Conservation (phyloP, 2,888 invertebrate species). For the Dynastes tityus region DNA sequence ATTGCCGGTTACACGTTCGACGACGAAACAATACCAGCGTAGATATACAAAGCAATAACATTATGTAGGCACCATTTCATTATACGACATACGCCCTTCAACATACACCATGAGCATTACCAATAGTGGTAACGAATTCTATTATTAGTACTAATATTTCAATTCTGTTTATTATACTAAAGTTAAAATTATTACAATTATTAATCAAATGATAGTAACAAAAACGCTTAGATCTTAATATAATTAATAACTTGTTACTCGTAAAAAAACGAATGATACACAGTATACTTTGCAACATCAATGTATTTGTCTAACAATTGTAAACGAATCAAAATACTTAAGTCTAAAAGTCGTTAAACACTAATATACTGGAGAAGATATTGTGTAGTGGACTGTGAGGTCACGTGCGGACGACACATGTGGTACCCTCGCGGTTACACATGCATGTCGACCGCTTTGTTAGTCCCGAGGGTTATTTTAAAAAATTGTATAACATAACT, state of each 20-base stretch:
- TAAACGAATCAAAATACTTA: constrained; percentile 4
- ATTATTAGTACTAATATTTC: too few species aligned
- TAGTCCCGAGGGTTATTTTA: constrained; percentile 11
- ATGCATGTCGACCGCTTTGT: constrained; percentile 56
- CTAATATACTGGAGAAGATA: constrained; percentile 56
- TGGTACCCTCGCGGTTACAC: constrained; percentile 56
- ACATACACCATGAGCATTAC: too few species aligned
- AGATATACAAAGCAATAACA: too few species aligned
- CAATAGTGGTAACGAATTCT: too few species aligned
- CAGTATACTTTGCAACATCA: background rate
- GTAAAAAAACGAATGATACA: too few species aligned
- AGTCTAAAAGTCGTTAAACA: constrained; percentile 55
- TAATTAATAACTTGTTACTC: too few species aligned
- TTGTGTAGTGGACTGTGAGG: constrained; percentile 56
- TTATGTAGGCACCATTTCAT: too few species aligned
- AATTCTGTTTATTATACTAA: too few species aligned
- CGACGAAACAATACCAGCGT: background rate
- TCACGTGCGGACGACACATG: constrained; percentile 59
- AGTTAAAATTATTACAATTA: too few species aligned
- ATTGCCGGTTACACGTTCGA: constrained; percentile 14
- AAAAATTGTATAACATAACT: constrained; percentile 39
- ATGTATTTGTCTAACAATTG: background rate
- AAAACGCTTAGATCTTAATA: too few species aligned
- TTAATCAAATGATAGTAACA: too few species aligned
- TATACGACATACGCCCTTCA: too few species aligned